Conservation (phyloP, 1,140 invertebrate species). For the Lepidurus arcticus region DNA sequence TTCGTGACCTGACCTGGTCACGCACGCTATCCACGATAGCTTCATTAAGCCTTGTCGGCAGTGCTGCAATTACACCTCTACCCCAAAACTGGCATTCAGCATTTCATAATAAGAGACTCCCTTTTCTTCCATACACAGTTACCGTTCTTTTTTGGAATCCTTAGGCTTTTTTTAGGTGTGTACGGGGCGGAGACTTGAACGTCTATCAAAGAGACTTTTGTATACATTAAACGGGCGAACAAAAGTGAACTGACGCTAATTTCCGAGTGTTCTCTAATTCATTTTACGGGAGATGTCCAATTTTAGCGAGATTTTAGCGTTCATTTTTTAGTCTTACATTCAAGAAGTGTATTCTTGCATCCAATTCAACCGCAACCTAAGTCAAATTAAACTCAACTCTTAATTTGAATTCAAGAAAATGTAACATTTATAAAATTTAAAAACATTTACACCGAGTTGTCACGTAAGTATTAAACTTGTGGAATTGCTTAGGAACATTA, state of each 20-base stretch:
- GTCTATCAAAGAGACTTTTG: background rate
- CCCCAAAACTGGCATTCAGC: background rate
- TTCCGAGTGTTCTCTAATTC: background rate
- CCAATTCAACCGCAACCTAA: no score
- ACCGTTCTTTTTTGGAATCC: background rate
- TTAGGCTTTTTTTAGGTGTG: background rate
- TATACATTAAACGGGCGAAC: background rate
- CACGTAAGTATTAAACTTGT: no score
- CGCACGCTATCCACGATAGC: slow-evolving; percentile 6
- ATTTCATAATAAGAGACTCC: background rate
- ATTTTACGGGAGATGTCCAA: background rate
- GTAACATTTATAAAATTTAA: no score
- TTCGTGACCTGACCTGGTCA: slow-evolving; percentile 7
- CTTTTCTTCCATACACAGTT: background rate
- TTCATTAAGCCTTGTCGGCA: slow-evolving; percentile 18
- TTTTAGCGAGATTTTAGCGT: background rate
- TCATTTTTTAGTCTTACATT: no score
- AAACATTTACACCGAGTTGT: no score
- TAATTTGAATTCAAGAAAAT: no score
- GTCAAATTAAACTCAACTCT: no score
- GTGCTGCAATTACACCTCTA: slow-evolving; percentile 8
- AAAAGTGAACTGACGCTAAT: background rate
- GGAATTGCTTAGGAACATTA: no score
- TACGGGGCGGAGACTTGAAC: background rate
- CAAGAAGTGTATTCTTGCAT: no score